These are phyloP conservation scores for Phenacoccus solenopsis DNA, from an alignment of 1,140 invertebrate genomes.

Conservation along the genomic window DNA sequence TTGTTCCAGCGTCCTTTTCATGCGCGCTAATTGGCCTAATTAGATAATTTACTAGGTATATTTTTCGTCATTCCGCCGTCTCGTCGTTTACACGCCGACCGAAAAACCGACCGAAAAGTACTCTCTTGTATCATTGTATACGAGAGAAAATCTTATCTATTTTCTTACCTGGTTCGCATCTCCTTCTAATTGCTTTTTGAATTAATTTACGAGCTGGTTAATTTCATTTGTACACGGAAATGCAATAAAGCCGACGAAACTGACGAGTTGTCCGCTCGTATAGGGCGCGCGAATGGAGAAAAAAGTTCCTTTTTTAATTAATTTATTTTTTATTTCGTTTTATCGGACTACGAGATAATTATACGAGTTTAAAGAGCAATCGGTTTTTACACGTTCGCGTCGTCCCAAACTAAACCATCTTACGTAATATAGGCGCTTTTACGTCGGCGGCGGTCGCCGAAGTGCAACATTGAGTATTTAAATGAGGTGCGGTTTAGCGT, in stretches of 20 bases:
- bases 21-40: conserved; percentile 1
- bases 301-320: background rate
- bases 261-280: background rate
- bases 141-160: background rate
- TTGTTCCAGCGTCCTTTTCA: background rate
- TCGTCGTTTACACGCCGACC: too few species aligned
- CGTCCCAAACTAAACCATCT: too few species aligned
- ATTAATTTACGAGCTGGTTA: background rate
- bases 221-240: background rate
- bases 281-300: too few species aligned
- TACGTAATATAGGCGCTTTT: background rate
- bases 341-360: conserved; percentile 2
- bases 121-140: too few species aligned
- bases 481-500: background rate
- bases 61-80: too few species aligned
- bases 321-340: background rate
- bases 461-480: background rate
- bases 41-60: background rate
- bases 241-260: background rate
- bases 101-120: too few species aligned
- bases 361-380: background rate
- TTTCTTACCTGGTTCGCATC: background rate
- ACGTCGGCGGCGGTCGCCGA: background rate
- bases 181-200: conserved; percentile 3
- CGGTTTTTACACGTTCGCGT: too few species aligned